Evolutionary conservation across 2,888 invertebrate genomes (phyloP), one percentile per base, ranked within the genome.

Genomic region (Cosmorhoe ocellata): DNA sequence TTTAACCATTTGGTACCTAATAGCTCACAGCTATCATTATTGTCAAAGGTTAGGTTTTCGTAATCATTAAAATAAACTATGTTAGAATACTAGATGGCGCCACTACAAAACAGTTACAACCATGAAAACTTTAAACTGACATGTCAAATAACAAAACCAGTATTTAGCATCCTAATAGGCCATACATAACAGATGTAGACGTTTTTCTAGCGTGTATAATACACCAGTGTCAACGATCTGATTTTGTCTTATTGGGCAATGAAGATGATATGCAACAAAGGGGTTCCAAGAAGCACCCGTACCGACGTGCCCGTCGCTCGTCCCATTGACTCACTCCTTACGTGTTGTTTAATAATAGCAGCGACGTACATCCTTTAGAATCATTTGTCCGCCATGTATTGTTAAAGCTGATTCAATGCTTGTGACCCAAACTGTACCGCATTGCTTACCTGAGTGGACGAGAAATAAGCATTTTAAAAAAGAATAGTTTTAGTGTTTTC

Each of bases 241-340:
- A 81, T 82, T 84, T 79, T 79, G 80, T 85, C 78, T 83, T 84
- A 84, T 84, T 84, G 80, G 82, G 78, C 83, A 81, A 82, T 79
- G 79, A 82, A 83, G 78, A 86, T 85, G 82, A 88, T 84, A 81
- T 81, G 81, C 84, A 81, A 68, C 75, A 81, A 87, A 86, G 79
- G 80, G 74, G 71, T 88, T 89, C 89, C 60, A 59, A 83, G 88
- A 88, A 88, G 71, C 78, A 73, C 71, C 79, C 80, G 81, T 75
- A 79, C 71, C 66, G 70, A 74, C 76, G 66, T 67, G 79, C 74
- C 65, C 56, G 6, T 1, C 1, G 74, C 64, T 68, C 76, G 76
- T 74, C 76, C 75, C 79, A 82, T 84, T 87, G 85, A 88, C 76
- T 88, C 87, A 87, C 71, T 75, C 66, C 77, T 73, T 77, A 81